Conservation (phyloP, 2,888 invertebrate species). For the Drosophila barbarae region DNA sequence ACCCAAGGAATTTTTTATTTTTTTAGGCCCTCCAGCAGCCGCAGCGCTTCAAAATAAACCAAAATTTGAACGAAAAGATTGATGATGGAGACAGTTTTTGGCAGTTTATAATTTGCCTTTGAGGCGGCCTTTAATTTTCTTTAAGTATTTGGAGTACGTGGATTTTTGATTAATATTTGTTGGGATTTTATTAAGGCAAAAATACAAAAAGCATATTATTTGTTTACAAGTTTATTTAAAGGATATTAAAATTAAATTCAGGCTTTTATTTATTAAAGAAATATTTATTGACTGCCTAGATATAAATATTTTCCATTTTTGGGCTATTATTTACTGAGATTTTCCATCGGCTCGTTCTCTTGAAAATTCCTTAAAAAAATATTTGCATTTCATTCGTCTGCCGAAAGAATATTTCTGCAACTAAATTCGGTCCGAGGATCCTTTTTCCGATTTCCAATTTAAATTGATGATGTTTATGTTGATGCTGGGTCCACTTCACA, state of each 20-base stretch:
- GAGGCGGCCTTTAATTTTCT: neutral
- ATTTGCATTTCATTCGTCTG: constrained; percentile 32
- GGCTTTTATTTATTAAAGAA: too few relatives aligned
- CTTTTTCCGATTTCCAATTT: constrained; percentile 47
- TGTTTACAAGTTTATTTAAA: too few relatives aligned
- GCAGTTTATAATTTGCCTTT: neutral
- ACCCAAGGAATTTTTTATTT: constrained; percentile 46
- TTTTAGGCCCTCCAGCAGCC: neutral
- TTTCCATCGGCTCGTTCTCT: neutral
- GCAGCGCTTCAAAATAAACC: constrained; percentile 21
- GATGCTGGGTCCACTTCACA: constrained; percentile 44
- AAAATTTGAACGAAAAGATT: constrained; percentile 34
- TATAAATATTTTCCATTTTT: neutral
- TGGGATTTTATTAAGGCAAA: neutral
- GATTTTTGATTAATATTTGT: neutral
- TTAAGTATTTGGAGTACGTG: neutral
- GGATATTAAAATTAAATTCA: neutral
- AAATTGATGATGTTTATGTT: constrained; percentile 65
- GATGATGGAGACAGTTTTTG: constrained; percentile 23
- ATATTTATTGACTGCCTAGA: neutral
- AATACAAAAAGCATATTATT: too few relatives aligned
- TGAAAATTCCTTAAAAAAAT: constrained; percentile 14
- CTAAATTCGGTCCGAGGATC: constrained; percentile 20
- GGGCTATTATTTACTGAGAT: neutral
- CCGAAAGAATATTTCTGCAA: constrained; percentile 25